phyloP scores from a whole-genome alignment of 2,113 vertebrate genomes.

The Tautogolabrus adspersus region DNA sequence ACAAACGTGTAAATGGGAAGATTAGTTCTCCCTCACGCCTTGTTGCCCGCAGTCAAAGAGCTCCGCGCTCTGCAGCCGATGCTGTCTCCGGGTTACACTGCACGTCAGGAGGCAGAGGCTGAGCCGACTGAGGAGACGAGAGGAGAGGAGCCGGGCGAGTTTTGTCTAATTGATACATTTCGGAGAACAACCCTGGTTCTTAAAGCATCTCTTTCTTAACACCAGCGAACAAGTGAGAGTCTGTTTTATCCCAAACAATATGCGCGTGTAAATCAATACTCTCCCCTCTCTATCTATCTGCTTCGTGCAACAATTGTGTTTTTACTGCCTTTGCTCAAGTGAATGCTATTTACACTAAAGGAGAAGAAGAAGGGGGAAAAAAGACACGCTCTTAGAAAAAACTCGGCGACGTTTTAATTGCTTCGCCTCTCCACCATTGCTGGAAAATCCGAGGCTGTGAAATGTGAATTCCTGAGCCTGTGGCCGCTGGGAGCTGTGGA shows the following conservation, averaged over 20 bases:
- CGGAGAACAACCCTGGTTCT: slow-evolving; percentile 50
- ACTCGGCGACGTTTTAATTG: slow-evolving; percentile 83
- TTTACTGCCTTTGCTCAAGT: slow-evolving; percentile 71
- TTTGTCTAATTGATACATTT: slow-evolving; percentile 71
- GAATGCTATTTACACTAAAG: slow-evolving; percentile 78
- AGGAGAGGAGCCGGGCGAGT: slow-evolving; percentile 63
- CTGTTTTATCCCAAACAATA: slow-evolving; percentile 75
- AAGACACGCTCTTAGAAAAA: slow-evolving; percentile 69
- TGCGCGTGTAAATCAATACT: slow-evolving; percentile 77
- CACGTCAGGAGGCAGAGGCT: slow-evolving; percentile 74
- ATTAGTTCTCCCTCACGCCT: slow-evolving; percentile 98
- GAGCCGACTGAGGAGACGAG: slow-evolving; percentile 48
- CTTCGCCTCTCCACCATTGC: slow-evolving; percentile 70
- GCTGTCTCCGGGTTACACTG: slow-evolving; percentile 88
- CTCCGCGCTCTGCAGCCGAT: slow-evolving; percentile 87
- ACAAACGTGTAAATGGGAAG: slow-evolving; percentile 96
- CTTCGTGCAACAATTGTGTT: slow-evolving; percentile 71
- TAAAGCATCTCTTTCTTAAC: slow-evolving; percentile 31
- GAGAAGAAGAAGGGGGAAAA: slow-evolving; percentile 28
- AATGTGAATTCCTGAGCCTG: slow-evolving; percentile 81
- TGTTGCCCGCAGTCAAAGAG: slow-evolving; percentile 95
- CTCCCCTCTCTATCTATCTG: slow-evolving; percentile 53
- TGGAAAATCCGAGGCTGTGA: slow-evolving; percentile 76
- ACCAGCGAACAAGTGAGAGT: slow-evolving; percentile 63
- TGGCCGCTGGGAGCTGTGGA: slow-evolving; percentile 79